phyloP scores from a whole-genome alignment of 1,140 invertebrate species.

The Idris sp. region DNA sequence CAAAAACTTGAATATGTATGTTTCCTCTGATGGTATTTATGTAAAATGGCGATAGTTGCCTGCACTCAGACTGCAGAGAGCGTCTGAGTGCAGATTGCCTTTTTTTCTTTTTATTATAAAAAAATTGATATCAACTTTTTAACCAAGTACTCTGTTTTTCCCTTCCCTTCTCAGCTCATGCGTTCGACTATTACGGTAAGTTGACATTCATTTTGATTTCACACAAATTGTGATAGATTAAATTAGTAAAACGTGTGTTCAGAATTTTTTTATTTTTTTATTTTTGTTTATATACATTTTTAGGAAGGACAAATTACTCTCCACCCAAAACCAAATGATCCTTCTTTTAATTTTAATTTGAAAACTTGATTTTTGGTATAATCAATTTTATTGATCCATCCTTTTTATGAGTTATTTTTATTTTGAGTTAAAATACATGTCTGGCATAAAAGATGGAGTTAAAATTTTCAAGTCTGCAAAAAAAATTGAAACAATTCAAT shows the following conservation, averaged over 20 bases:
- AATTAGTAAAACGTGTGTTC: slow-evolving; percentile 20
- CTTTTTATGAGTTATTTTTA: slow-evolving; percentile 27
- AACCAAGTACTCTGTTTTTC: slow-evolving; percentile 81
- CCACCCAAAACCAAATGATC: slow-evolving; percentile 65
- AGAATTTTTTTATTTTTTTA: slow-evolving; percentile 9
- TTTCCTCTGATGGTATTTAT: slow-evolving; percentile 73
- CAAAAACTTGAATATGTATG: slow-evolving; percentile 77
- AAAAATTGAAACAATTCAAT: slow-evolving; percentile 36
- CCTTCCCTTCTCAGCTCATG: slow-evolving; percentile 91
- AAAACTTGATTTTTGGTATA: slow-evolving; percentile 13
- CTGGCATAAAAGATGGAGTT: slow-evolving; percentile 53
- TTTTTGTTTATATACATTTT: not conserved
- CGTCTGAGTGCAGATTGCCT: slow-evolving; percentile 73
- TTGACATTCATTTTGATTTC: slow-evolving; percentile 85
- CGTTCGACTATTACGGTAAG: slow-evolving; percentile 99
- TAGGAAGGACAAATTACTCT: slow-evolving; percentile 60
- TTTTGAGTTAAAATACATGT: slow-evolving; percentile 53
- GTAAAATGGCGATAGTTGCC: slow-evolving; percentile 66
- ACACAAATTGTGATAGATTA: slow-evolving; percentile 56
- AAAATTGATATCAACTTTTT: slow-evolving; percentile 73
- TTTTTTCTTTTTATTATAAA: slow-evolving; percentile 63
- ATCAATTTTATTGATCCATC: slow-evolving; percentile 26
- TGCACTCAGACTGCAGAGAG: slow-evolving; percentile 69
- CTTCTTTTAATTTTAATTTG: slow-evolving; percentile 49
- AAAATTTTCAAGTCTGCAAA: too few relatives aligned